Base-by-base conservation (phyloP, 2,797 vertebrate genomes). In the Neosilurus hyrtlii region DNA sequence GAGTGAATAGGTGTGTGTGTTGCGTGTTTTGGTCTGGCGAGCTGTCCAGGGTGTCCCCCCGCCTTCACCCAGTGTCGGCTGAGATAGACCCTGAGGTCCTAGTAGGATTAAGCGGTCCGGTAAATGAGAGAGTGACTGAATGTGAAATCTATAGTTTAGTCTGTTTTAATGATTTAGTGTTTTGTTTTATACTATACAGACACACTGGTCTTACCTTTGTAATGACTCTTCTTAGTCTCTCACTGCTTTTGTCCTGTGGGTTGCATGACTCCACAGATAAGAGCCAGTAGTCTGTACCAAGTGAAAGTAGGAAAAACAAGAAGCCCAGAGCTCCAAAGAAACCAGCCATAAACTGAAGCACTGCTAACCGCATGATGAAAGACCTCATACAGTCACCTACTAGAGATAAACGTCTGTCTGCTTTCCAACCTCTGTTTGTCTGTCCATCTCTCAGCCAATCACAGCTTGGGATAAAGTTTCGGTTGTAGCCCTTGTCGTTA, bases 201-300 rank as follows among this genome's bases (percentile, higher is more conserved):
- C 57, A 20, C 57, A 35, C 1, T 9, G 68, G 15, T 18, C 85
- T 85, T 81, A 88, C 83, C 80, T 83, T 82, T 79, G 59, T 11
- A 24, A 51, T 70, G 37, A 66, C 57, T 85, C 66, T 80, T 24
- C 54, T 24, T 51, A 30, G 43, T 56, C 59, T 80, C 26, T 26
- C 79, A 54, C 24, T 37, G n/a, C 59, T 82, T 20, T 76, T 43
- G 56, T 66, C 70, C 61, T n/a, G 68, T 15, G 68, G 43, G 35
- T 52, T 92, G 89, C 96, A 96, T 16, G 82, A 92, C 93, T 96
- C 95, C 0, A 93, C 94, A 4, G 90, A 96, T 81, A 97, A 94
- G 88, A 98, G 95, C 97, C 97, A 98, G 88, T 97, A 97, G 90
- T 97, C 96, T 0, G 96, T 96, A 86, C 96, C 96, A 65, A 96